Conservation (phyloP, 1,140 invertebrate genomes). For the Aphaenogaster ashmeadi region DNA sequence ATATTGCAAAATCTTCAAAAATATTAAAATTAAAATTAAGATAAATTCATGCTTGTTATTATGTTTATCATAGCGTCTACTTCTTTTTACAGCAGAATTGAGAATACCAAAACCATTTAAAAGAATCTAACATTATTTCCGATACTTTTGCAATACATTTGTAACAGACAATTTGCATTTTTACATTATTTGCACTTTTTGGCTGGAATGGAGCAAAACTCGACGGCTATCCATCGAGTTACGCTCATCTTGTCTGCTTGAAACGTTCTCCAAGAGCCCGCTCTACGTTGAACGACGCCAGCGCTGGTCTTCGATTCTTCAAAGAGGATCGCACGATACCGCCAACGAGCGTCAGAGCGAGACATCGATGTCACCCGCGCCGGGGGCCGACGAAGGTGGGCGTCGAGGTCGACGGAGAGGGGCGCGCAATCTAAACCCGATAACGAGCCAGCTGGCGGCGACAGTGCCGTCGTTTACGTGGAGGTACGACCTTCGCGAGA, state of each 20-base stretch:
- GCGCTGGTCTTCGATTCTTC: conserved; percentile 48
- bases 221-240: conserved; percentile 12
- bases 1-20: not conserved
- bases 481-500: conserved; percentile 66
- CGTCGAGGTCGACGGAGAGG: conserved; percentile 64
- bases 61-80: not conserved
- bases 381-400: conserved; percentile 21
- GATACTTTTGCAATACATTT: not conserved
- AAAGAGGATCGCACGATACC: conserved; percentile 19
- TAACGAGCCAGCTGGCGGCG: conserved; percentile 77
- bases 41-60: not conserved
- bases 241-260: not conserved
- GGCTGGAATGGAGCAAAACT: not conserved
- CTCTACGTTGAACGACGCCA: conserved; percentile 18
- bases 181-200: not conserved
- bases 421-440: conserved; percentile 77
- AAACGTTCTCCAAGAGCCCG: conserved; percentile 23
- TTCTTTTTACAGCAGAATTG: not conserved
- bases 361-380: conserved; percentile 39
- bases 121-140: not conserved
- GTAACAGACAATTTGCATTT: not conserved
- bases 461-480: conserved; percentile 77
- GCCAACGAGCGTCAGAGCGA: conserved; percentile 2
- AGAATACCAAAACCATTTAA: not conserved
- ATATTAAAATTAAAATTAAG: not conserved